These are phyloP conservation scores for Volucella inflata DNA, from an alignment of 2,888 invertebrate species.

Conservation along the genomic window DNA sequence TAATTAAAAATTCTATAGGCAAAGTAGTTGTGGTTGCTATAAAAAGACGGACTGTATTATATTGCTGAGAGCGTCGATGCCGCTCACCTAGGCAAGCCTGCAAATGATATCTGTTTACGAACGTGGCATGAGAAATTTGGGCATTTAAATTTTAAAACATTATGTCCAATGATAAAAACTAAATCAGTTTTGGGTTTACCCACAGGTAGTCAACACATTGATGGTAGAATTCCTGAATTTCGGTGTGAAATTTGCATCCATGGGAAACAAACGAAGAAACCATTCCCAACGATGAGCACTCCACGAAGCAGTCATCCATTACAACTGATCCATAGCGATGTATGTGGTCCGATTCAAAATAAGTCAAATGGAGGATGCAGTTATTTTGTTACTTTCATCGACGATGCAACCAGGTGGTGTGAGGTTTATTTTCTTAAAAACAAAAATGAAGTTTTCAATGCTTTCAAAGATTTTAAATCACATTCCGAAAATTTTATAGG, in stretches of 20 bases:
- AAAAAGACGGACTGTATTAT: no score
- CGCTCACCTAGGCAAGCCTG: no score
- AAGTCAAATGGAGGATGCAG: slow-evolving; percentile 19
- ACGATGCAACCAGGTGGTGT: slow-evolving; percentile 23
- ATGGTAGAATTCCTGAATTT: neutral
- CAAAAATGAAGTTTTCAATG: neutral
- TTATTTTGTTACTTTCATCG: slow-evolving; percentile 11
- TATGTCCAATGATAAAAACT: neutral
- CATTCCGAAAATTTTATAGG: slow-evolving; percentile 24
- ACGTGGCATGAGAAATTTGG: no score
- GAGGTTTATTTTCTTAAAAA: slow-evolving; percentile 20
- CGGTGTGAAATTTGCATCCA: slow-evolving; percentile 18
- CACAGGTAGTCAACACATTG: neutral
- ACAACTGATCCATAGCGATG: neutral
- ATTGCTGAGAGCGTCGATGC: no score
- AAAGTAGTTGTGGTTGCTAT: no score
- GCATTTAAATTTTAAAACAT: neutral
- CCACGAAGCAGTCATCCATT: no score
- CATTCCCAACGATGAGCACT: neutral
- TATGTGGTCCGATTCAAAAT: neutral
- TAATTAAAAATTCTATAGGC: no score
- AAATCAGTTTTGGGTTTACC: slow-evolving; percentile 2
- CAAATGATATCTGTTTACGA: no score
- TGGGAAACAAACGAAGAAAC: neutral
- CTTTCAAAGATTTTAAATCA: slow-evolving; percentile 20